Conservation (phyloP, 2,797 vertebrate species). For the Dendrocincla tyrannina region DNA sequence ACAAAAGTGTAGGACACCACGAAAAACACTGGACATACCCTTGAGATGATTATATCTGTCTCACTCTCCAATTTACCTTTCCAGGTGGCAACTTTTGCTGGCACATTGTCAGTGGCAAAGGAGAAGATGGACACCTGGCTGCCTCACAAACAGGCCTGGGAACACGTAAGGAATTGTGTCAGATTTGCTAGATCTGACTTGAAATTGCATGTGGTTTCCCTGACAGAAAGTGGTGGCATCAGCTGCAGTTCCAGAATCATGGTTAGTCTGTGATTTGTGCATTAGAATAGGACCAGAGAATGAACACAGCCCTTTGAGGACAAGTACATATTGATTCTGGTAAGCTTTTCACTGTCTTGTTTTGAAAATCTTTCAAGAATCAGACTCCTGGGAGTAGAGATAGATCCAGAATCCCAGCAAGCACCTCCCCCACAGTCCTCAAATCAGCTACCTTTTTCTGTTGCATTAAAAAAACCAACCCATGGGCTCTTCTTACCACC, state of each 20-base stretch:
- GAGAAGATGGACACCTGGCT: background rate
- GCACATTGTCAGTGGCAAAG: background rate
- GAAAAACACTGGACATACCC: background rate
- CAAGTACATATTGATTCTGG: constrained; percentile 17
- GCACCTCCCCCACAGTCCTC: background rate
- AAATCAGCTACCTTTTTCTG: background rate
- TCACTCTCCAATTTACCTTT: background rate
- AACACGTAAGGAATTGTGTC: background rate
- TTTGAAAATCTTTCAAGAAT: constrained; percentile 33
- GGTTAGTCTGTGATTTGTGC: background rate
- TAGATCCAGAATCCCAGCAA: background rate
- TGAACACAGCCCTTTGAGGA: background rate
- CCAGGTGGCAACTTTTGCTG: background rate
- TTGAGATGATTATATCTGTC: background rate
- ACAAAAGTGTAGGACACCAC: background rate
- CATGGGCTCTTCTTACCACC: background rate
- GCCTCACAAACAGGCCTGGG: background rate
- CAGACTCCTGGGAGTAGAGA: background rate
- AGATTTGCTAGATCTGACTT: background rate
- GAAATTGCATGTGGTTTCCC: background rate
- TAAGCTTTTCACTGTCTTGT: background rate
- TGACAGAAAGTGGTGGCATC: background rate
- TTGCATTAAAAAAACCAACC: background rate
- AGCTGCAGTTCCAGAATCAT: background rate
- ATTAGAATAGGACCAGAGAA: background rate